Percentiles rank a stretch among this genome's conserved stretches.
Conservation (phyloP, 2,888 invertebrate genomes). For the Magallana nippona region DNA sequence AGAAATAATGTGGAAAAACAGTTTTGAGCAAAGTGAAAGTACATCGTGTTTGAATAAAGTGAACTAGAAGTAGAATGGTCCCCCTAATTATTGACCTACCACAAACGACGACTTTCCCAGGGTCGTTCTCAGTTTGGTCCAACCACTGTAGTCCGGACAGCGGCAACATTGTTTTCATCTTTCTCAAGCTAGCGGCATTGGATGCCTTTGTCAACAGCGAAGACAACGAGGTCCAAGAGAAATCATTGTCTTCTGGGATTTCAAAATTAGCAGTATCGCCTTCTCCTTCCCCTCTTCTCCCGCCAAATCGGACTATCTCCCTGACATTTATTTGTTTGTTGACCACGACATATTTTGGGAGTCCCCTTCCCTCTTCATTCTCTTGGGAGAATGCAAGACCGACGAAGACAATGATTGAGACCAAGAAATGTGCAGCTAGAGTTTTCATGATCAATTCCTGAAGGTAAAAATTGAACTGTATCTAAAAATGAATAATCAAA, state of each 20-base stretch:
- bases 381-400: background rate
- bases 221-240: background rate
- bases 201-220: background rate
- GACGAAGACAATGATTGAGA: background rate
- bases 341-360: background rate
- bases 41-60: too few species aligned
- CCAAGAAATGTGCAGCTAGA: too few species aligned
- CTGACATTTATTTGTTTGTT: conserved; percentile 15
- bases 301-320: background rate
- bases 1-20: too few species aligned
- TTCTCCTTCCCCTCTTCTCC: background rate
- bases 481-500: too few species aligned
- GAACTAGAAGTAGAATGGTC: too few species aligned
- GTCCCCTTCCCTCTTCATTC: background rate
- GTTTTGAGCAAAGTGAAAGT: too few species aligned
- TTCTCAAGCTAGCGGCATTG: conserved; percentile 6
- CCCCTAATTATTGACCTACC: background rate
- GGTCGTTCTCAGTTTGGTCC: background rate
- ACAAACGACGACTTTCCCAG: background rate
- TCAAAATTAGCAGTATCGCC: background rate
- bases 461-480: too few species aligned
- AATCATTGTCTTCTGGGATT: background rate
- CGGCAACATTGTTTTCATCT: conserved; percentile 6
- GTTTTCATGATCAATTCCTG: too few species aligned
- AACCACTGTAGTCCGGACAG: background rate